Conservation (phyloP, 2,113 vertebrate genomes). For the Ceyx cyanopectus region DNA sequence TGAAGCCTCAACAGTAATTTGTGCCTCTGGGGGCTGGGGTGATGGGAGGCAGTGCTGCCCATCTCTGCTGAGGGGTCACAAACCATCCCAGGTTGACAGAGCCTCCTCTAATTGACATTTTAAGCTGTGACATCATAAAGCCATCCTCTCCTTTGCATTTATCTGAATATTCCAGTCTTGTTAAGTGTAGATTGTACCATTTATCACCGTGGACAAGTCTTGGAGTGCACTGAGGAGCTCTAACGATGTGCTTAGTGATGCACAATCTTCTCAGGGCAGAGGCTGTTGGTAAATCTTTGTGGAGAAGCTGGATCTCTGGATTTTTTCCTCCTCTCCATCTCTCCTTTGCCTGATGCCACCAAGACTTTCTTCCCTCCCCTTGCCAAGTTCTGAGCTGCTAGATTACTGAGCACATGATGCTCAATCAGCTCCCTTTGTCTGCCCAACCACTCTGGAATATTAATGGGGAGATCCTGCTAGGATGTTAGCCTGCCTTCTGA, state of each 20-base stretch:
- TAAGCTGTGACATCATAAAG: too few relatives aligned
- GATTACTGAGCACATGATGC: background rate
- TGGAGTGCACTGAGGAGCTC: too few relatives aligned
- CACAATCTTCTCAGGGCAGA: too few relatives aligned
- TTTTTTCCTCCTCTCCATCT: background rate
- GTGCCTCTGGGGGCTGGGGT: background rate
- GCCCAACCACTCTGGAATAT: slow-evolving; percentile 14
- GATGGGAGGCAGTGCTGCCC: background rate
- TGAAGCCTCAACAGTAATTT: background rate
- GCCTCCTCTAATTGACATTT: too few relatives aligned
- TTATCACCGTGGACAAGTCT: too few relatives aligned
- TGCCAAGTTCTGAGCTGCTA: slow-evolving; percentile 20
- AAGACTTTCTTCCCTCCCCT: slow-evolving; percentile 24
- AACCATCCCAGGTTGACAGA: too few relatives aligned
- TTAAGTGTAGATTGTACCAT: too few relatives aligned
- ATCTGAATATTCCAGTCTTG: too few relatives aligned
- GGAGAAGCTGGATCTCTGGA: background rate
- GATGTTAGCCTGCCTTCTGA: background rate
- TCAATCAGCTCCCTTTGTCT: slow-evolving; percentile 55
- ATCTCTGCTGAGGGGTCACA: too few relatives aligned
- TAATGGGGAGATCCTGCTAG: slow-evolving; percentile 9
- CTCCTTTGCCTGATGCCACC: slow-evolving; percentile 36
- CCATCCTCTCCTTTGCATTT: too few relatives aligned
- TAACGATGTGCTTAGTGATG: too few relatives aligned
- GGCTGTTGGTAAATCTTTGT: background rate